phyloP scores from a whole-genome alignment of 2,797 vertebrate species.

The Ara ararauna region DNA sequence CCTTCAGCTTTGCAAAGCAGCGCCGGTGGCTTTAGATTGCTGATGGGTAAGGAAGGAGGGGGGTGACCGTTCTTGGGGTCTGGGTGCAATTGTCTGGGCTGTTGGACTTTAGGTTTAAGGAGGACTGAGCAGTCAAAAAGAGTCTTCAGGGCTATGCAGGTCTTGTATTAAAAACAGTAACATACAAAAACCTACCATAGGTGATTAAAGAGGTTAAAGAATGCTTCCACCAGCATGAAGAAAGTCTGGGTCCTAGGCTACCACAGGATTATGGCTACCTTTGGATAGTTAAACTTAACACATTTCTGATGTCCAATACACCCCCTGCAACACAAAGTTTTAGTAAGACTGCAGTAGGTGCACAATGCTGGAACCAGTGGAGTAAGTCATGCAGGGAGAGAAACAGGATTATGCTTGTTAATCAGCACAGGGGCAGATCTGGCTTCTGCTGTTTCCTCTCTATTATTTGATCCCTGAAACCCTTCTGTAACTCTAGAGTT shows the following conservation, averaged over 20 bases:
- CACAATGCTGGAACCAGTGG: neutral
- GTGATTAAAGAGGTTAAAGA: neutral
- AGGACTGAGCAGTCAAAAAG: neutral
- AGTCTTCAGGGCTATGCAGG: neutral
- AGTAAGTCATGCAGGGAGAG: neutral
- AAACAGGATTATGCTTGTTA: conserved; percentile 33
- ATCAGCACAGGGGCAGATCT: neutral
- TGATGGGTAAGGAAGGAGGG: neutral
- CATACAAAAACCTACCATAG: neutral
- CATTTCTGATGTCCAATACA: neutral
- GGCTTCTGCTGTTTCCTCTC: neutral
- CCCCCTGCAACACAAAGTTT: neutral
- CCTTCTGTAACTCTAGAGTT: neutral
- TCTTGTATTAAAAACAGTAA: neutral
- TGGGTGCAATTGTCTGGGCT: neutral
- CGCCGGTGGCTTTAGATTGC: neutral
- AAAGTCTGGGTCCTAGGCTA: neutral
- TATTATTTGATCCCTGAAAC: conserved; percentile 42
- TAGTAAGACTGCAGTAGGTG: neutral
- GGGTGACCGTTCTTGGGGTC: rapidly evolving
- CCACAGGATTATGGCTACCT: neutral
- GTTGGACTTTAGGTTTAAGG: neutral
- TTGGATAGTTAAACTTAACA: neutral
- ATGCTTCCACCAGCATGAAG: neutral
- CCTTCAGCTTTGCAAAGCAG: neutral